Percentiles rank a stretch among this genome's conserved stretches.
phyloP scores from a whole-genome alignment of 2,113 vertebrate species.

The Mus pahari region DNA sequence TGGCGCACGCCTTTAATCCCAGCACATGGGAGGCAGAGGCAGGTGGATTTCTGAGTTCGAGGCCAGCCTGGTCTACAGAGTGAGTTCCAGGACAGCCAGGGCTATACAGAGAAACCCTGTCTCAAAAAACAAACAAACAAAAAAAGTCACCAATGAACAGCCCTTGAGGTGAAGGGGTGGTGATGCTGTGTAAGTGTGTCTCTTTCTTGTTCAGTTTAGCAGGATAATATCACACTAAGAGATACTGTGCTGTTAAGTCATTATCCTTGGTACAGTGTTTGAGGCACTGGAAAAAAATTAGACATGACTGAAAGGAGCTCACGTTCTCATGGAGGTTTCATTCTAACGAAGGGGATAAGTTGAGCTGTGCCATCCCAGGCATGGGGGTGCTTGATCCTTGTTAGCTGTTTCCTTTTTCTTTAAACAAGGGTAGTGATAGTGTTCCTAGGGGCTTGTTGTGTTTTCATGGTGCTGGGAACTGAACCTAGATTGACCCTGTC shows the following conservation, averaged over 20 bases:
- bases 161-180: background rate
- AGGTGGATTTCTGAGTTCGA: too few relatives aligned
- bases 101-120: too few relatives aligned
- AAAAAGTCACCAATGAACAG: background rate
- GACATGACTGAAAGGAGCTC: background rate
- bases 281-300: conserved; percentile 31
- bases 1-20: too few relatives aligned
- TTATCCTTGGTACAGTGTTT: conserved; percentile 9
- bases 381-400: background rate
- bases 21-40: too few relatives aligned
- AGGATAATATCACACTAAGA: background rate
- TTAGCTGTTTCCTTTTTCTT: conserved; percentile 23
- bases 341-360: conserved; percentile 12
- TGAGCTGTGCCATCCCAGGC: background rate
- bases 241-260: background rate
- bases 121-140: too few relatives aligned
- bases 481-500: background rate
- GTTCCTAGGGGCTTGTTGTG: background rate
- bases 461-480: background rate
- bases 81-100: too few relatives aligned
- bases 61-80: too few relatives aligned
- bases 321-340: background rate
- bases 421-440: background rate
- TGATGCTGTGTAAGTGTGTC: background rate
- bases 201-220: background rate